Percentiles rank a stretch among this genome's conserved stretches.
phyloP scores from a whole-genome alignment of 2,888 invertebrate genomes.

The Hyalella azteca region DNA sequence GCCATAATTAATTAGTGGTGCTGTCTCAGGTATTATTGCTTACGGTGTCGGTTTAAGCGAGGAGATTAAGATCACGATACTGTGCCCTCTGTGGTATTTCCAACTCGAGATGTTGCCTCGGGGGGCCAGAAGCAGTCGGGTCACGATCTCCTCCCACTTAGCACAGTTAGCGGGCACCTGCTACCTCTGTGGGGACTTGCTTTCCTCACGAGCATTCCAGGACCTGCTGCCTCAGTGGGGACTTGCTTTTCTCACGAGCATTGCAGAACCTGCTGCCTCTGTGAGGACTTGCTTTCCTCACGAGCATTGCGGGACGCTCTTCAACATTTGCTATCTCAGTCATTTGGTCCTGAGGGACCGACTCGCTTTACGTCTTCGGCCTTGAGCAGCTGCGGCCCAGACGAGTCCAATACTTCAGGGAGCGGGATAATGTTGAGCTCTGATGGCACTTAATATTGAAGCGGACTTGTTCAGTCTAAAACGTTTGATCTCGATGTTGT shows the following conservation, averaged over 20 bases:
- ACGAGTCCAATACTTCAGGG: too few relatives aligned
- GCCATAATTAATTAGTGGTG: too few relatives aligned
- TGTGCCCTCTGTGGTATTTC: too few relatives aligned
- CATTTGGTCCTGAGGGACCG: conserved; percentile 4
- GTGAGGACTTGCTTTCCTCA: conserved; percentile 14
- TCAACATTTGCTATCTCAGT: background rate
- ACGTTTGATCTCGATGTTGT: too few relatives aligned
- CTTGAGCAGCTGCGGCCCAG: background rate
- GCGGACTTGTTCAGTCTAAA: too few relatives aligned
- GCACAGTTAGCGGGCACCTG: conserved; percentile 24
- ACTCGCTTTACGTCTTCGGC: background rate
- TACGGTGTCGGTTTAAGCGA: too few relatives aligned
- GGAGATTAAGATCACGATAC: too few relatives aligned
- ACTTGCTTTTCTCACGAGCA: background rate
- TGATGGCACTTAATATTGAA: too few relatives aligned
- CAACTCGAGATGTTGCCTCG: background rate
- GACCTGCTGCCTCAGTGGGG: background rate
- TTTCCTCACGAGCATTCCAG: conserved; percentile 18
- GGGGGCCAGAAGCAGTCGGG: background rate
- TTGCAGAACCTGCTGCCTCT: conserved; percentile 5
- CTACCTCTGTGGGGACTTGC: conserved; percentile 13
- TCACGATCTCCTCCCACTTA: conserved; percentile 14
- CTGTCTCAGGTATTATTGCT: too few relatives aligned
- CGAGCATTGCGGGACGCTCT: conserved; percentile 12
- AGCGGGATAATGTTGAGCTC: too few relatives aligned